Percentiles rank a stretch among this genome's conserved stretches.
phyloP scores from a whole-genome alignment of 2,797 vertebrate genomes.

The Chelon auratus region DNA sequence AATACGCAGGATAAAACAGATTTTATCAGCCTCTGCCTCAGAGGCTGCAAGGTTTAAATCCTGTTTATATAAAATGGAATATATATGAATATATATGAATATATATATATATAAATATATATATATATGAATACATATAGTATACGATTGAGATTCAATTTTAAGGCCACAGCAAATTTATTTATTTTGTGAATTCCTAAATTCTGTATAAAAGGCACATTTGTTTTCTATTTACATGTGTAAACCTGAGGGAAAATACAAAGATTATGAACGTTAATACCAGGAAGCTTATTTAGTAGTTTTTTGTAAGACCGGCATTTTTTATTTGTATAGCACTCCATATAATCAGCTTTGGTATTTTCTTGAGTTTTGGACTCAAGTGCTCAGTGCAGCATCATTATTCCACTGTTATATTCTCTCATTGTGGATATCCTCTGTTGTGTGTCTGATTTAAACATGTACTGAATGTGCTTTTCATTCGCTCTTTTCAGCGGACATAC shows the following conservation, averaged over 20 bases:
- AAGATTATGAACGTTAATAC: slow-evolving; percentile 69
- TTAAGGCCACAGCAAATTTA: slow-evolving; percentile 85
- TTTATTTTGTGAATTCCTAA: slow-evolving; percentile 90
- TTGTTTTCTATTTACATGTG: slow-evolving; percentile 80
- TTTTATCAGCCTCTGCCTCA: slow-evolving; percentile 68
- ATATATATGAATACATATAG: slow-evolving; percentile 63
- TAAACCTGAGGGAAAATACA: slow-evolving; percentile 83
- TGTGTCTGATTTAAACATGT: slow-evolving; percentile 73
- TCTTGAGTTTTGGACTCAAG: slow-evolving; percentile 69
- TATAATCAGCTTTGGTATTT: slow-evolving; percentile 77
- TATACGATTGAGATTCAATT: slow-evolving; percentile 81
- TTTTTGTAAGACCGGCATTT: slow-evolving; percentile 68
- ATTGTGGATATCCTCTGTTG: slow-evolving; percentile 71
- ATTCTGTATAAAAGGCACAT: slow-evolving; percentile 84
- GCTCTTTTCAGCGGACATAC: slow-evolving; percentile 67
- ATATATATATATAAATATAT: slow-evolving; percentile 71
- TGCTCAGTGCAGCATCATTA: slow-evolving; percentile 59
- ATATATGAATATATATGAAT: slow-evolving; percentile 70
- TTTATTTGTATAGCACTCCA: slow-evolving; percentile 77
- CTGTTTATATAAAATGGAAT: slow-evolving; percentile 82
- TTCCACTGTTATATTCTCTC: slow-evolving; percentile 58
- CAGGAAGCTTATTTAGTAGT: slow-evolving; percentile 67
- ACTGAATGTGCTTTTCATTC: slow-evolving; percentile 71
- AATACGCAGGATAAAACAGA: slow-evolving; percentile 60
- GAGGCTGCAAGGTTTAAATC: slow-evolving; percentile 66